Evolutionary conservation across 2,797 vertebrate species (phyloP), one percentile per base, ranked within the genome.

Genomic region (Mus spretus): DNA sequence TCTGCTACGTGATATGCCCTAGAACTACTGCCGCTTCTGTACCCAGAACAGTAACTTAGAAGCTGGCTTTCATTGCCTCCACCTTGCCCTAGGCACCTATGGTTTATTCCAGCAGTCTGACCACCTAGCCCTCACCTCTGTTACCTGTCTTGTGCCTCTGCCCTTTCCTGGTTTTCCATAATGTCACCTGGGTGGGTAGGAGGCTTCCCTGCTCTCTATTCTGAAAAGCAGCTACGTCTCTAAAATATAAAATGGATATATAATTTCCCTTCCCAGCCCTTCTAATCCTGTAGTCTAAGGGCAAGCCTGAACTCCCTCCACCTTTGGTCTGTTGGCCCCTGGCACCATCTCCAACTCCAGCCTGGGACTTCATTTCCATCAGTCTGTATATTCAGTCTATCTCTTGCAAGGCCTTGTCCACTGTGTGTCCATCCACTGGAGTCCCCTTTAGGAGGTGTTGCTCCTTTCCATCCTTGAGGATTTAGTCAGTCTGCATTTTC

Each of bases 221-320:
- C 20, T 89, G 37, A 55, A 77, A 65, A 94, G 47, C 8, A 67
- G 44, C 65, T 26, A 88, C 53, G 59, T 88, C 57, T 59, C 86
- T 40, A 59, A 34, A 65, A 47, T n/a, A n/a, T 91, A 85, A 91
- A 72, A 86, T 11, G 40, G 37, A n/a, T 24, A 34, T 0, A 6
- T 26, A 44, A 67, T 13, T 77, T 50, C 67, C 61, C 28, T 40
- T 37, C 20, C 31, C 31, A n/a, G 47, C 37, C 19, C n/a, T 34
- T 80, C n/a, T n/a, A 47, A 75, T 22, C 11, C 34, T 61, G 12
- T 0, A 50, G 37, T 53, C 44, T 65, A 72, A 53, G 83, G 72
- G 47, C 19, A 57, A 57, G 37, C 55, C 50, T 40, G 19, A 40
- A 34, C 19, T 61, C 79, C 34, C 3, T 70, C 67, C n/a, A 26